Evolutionary conservation across 1,140 invertebrate species (phyloP).

Genomic region (Elysia chlorotica): DNA sequence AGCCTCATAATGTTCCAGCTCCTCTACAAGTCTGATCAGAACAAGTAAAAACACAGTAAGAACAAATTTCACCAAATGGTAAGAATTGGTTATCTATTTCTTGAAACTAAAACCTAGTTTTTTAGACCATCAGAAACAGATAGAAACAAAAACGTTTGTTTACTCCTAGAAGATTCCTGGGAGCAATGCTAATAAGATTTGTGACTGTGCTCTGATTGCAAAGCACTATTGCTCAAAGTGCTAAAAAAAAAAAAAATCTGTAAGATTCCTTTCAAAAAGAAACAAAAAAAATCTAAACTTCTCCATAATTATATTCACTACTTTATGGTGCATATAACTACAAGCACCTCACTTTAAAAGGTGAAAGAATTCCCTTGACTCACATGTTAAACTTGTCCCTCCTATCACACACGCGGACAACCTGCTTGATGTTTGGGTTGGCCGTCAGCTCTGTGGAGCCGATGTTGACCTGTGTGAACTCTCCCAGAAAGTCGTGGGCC

Average conservation of each 20-base stretch:
- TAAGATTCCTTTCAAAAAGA: too few species aligned
- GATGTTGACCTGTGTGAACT: conserved; percentile 93
- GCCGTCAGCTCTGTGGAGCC: conserved; percentile 89
- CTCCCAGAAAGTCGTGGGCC: conserved; percentile 89
- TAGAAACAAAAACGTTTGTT: too few species aligned
- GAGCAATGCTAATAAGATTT: too few species aligned
- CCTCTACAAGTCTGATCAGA: conserved; percentile 74
- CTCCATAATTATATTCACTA: too few species aligned
- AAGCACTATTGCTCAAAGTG: too few species aligned
- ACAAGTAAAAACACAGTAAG: too few species aligned
- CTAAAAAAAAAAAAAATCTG: too few species aligned
- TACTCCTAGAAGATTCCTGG: too few species aligned
- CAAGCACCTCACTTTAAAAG: too few species aligned
- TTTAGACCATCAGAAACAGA: not conserved
- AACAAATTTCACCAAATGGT: not conserved
- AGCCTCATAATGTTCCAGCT: conserved; percentile 88
- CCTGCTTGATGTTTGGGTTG: conserved; percentile 97
- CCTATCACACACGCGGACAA: conserved; percentile 88
- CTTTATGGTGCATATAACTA: too few species aligned
- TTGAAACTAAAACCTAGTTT: not conserved
- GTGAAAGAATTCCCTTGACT: conserved; percentile 10
- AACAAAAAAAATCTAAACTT: too few species aligned
- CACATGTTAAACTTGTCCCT: conserved; percentile 55
- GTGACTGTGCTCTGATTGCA: too few species aligned
- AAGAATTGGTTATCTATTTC: not conserved